phyloP scores from a whole-genome alignment of 2,113 vertebrate species.

The Chamaea fasciata region DNA sequence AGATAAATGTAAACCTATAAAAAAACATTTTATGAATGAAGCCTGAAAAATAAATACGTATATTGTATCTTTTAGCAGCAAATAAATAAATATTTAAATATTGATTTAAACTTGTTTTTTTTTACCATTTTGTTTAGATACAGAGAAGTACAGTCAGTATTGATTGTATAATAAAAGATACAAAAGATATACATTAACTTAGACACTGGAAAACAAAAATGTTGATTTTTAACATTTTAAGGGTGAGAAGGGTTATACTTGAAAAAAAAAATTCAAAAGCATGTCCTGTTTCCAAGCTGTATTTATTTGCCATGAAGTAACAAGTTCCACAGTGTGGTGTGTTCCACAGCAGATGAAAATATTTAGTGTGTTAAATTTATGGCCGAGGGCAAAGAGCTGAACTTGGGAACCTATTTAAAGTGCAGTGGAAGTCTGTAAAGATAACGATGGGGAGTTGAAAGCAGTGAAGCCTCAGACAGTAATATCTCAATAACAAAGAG shows the following conservation, averaged over 20 bases:
- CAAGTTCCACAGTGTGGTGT: not conserved
- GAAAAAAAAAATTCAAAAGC: not conserved
- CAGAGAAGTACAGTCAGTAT: not conserved
- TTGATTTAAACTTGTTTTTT: not conserved
- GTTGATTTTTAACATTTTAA: not conserved
- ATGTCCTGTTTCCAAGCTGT: not conserved
- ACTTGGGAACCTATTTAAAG: constrained; percentile 60
- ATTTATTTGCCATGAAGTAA: constrained; percentile 29
- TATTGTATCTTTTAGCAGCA: not conserved
- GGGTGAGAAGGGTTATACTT: not conserved
- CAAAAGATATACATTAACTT: not conserved
- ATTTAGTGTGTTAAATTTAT: constrained; percentile 58
- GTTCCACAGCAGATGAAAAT: constrained; percentile 54
- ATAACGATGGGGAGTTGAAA: constrained; percentile 61
- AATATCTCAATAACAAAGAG: constrained; percentile 55
- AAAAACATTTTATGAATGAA: not conserved
- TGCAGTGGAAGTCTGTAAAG: constrained; percentile 59
- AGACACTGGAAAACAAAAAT: not conserved
- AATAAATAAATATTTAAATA: not conserved
- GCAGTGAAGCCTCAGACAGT: constrained; percentile 45
- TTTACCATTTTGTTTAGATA: not conserved
- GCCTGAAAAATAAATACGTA: not conserved
- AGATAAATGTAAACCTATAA: not conserved
- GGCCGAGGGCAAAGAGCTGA: constrained; percentile 50
- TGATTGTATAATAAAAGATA: not conserved